A percentile compares a stretch with the other conserved stretches of the same genome.
Conservation (phyloP, 2,797 vertebrate genomes). For the Natrix natrix region DNA sequence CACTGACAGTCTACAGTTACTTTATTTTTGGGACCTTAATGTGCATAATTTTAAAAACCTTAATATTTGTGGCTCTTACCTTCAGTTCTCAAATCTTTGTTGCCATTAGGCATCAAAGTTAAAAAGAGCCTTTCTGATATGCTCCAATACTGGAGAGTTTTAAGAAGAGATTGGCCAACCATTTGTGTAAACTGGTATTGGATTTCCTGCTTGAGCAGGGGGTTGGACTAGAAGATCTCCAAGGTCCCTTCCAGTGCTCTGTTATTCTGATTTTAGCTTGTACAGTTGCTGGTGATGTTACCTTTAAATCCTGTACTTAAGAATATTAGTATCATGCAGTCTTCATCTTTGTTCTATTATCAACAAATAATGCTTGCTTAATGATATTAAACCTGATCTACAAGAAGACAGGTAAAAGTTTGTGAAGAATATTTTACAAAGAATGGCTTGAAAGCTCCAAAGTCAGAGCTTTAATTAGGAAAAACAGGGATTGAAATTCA, state of each 20-base stretch:
- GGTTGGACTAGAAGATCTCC: neutral
- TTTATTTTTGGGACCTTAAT: neutral
- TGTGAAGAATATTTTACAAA: conserved; percentile 2
- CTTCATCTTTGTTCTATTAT: neutral
- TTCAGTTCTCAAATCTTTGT: neutral
- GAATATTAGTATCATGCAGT: neutral
- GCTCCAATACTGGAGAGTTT: too few relatives aligned
- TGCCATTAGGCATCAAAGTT: neutral
- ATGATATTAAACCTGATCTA: neutral
- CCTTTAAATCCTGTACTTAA: neutral
- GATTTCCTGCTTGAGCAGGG: neutral
- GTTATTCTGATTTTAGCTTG: neutral
- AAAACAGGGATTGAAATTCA: neutral
- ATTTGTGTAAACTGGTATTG: neutral
- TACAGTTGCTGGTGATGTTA: neutral
- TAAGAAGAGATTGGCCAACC: neutral
- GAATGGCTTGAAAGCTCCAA: conserved; percentile 8
- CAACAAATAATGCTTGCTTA: neutral
- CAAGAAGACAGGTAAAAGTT: neutral
- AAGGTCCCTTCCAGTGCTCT: neutral
- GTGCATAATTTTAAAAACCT: neutral
- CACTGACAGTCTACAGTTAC: neutral
- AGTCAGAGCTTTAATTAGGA: neutral
- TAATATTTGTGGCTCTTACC: neutral
- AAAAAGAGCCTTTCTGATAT: accelerated